These are phyloP conservation scores for Drosophila pruinosa DNA, from an alignment of 1,140 invertebrate genomes.

Conservation along the genomic window DNA sequence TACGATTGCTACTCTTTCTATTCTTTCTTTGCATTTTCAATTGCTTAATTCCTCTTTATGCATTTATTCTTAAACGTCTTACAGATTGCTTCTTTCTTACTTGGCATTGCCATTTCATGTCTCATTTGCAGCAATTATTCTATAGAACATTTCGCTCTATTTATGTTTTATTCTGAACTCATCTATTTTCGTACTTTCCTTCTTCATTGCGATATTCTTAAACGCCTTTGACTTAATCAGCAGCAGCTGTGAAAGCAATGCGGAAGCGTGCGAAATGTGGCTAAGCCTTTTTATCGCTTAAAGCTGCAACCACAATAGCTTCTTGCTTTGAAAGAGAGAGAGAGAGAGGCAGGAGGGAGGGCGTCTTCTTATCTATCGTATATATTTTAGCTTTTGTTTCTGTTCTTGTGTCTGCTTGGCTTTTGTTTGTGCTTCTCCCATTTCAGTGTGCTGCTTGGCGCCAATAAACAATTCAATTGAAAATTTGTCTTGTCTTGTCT, in stretches of 20 bases:
- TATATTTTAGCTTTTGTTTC: not conserved
- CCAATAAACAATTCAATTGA: constrained; percentile 55
- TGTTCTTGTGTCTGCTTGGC: not conserved
- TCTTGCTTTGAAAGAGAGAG: too few species aligned
- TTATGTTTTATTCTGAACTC: too few species aligned
- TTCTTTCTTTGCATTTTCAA: too few species aligned
- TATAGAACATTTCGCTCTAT: too few species aligned
- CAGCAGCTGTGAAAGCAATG: not conserved
- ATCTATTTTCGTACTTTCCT: too few species aligned
- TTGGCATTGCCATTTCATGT: too few species aligned
- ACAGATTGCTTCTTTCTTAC: too few species aligned
- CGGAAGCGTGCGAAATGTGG: not conserved
- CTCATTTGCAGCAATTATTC: too few species aligned
- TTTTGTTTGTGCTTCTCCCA: constrained; percentile 2
- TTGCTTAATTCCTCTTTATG: too few species aligned
- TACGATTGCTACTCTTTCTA: too few species aligned
- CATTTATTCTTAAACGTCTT: too few species aligned
- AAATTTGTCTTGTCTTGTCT: constrained; percentile 33
- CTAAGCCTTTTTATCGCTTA: not conserved
- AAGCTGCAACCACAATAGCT: not conserved
- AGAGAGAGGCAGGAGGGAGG: too few species aligned
- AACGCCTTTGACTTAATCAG: not conserved
- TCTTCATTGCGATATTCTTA: not conserved
- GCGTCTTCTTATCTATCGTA: not conserved
- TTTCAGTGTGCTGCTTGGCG: constrained; percentile 33